Evolutionary conservation across 2,797 vertebrate species (phyloP), one percentile per base, ranked within the genome.

Genomic region (Lindbergichthys nudifrons): DNA sequence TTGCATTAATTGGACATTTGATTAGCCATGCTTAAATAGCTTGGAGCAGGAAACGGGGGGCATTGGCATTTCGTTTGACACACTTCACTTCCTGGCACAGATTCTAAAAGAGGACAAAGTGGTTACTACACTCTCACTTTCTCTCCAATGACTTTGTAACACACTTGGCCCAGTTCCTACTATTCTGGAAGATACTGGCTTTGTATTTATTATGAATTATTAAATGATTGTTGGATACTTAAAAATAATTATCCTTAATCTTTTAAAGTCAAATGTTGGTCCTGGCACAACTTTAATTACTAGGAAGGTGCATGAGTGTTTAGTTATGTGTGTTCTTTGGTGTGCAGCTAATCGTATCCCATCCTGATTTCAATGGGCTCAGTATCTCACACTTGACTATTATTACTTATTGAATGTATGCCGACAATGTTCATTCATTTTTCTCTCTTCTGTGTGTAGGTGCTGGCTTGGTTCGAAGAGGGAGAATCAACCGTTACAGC

Each of bases 391-490:
- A 10, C 15, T 63, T 59, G 1, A 60, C 5, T 59, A 19, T 59
- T 21, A 18, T 30, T 46, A 21, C 2, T 52, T 43, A 21, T 39
- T 69, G 75, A 12, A 9, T 58, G 1, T 32, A 16, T 68, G 52
- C 68, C 43, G 65, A 41, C 26, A 32, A 3, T 61, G 3, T 45
- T 46, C 0, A 36, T 70, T 68, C 73, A 2, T 30, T 45, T 65
- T 18, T 62, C 16, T 75, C n/a, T 77, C 2, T 92, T 65, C 60
- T 54, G 3, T 64, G n/a, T 83, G 0, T 84, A 99, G 98, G 97
- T 96, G 77, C 94, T 99, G 94, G 98, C 98, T 88, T 99, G 97
- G 97, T 99, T 99, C 93, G 98, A 99, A 93, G 98, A 99, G 92
- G 98, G 98, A 73, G 98, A 99, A 94, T 96, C 98, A 94, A 99